Percentiles rank a stretch among this genome's conserved stretches.
Conservation (phyloP, 2,113 vertebrate species). For the Ornithorhynchus anatinus region DNA sequence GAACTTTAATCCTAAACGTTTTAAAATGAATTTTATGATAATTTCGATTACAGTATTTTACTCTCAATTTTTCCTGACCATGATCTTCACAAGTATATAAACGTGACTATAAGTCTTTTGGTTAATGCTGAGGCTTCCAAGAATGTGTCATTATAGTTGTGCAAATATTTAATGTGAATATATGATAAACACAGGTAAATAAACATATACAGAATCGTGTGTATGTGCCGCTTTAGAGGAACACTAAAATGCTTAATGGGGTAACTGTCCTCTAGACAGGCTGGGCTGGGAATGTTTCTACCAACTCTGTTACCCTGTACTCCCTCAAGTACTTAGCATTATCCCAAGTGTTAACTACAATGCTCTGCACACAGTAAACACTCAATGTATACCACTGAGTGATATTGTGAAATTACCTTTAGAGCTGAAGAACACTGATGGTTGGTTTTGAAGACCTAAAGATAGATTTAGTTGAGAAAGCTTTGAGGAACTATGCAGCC, state of each 20-base stretch:
- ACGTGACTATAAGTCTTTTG: background rate
- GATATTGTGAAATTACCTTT: too few relatives aligned
- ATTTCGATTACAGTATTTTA: conserved; percentile 15
- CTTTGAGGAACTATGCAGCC: background rate
- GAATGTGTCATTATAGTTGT: background rate
- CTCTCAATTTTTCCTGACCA: conserved; percentile 22
- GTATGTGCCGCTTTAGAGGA: too few relatives aligned
- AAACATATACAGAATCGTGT: too few relatives aligned
- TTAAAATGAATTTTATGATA: conserved; percentile 6
- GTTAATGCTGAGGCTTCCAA: background rate
- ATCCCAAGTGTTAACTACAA: too few relatives aligned
- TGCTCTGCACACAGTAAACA: too few relatives aligned
- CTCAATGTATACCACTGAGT: too few relatives aligned
- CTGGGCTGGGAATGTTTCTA: too few relatives aligned
- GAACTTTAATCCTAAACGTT: background rate
- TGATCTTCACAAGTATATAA: background rate
- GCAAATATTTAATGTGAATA: background rate
- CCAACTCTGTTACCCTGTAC: too few relatives aligned
- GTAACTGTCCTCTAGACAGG: too few relatives aligned
- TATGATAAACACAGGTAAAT: conserved; percentile 1
- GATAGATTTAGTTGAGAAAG: background rate
- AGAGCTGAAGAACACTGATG: conserved; percentile 28
- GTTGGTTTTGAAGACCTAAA: conserved; percentile 1
- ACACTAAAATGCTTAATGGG: too few relatives aligned
- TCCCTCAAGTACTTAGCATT: too few relatives aligned